A percentile compares a stretch with the other conserved stretches of the same genome.
Evolutionary conservation across 2,888 invertebrate genomes (phyloP).

Genomic region (Mystacides longicornis): DNA sequence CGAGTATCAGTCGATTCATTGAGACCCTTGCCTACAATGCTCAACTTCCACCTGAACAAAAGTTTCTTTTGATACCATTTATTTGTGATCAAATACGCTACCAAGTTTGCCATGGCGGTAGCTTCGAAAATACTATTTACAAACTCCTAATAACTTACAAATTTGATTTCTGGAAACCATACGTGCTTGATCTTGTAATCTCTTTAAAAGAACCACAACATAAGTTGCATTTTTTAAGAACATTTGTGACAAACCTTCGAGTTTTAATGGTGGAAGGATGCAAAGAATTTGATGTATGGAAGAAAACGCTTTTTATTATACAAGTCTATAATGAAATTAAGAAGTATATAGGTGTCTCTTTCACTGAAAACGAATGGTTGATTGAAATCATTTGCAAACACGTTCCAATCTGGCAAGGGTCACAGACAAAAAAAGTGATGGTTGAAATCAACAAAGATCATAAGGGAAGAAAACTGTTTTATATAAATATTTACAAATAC

Average conservation of each 20-base stretch:
- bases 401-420: background rate
- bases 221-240: background rate
- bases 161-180: background rate
- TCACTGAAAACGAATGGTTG: background rate
- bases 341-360: background rate
- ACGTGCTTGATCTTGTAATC: background rate
- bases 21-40: background rate
- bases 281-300: background rate
- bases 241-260: background rate
- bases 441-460: background rate
- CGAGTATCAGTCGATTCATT: background rate
- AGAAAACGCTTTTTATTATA: background rate
- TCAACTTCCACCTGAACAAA: background rate
- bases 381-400: background rate
- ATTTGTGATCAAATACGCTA: background rate
- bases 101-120: background rate
- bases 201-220: background rate
- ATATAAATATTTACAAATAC: background rate
- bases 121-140: background rate
- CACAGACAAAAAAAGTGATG: background rate
- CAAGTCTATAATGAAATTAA: background rate
- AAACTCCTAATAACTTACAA: background rate
- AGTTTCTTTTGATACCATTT: background rate
- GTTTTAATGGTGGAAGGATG: background rate
- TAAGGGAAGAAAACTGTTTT: background rate